Evolutionary conservation across 2,797 vertebrate species (phyloP).

Genomic region (Trachurus trachurus): DNA sequence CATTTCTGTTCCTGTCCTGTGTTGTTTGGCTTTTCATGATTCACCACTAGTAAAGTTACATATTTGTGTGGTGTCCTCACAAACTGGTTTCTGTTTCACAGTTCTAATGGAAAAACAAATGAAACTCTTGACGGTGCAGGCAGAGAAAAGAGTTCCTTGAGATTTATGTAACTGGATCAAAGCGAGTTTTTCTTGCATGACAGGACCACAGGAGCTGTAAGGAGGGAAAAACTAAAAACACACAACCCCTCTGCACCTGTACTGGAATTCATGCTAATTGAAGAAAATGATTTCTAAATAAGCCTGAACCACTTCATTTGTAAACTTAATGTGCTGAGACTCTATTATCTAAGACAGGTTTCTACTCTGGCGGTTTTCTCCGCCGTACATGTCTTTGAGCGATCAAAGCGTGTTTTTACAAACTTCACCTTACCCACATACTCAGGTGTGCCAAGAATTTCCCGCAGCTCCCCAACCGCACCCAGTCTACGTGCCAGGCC

Average conservation of each 20-base stretch:
- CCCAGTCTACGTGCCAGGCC: slow-evolving; percentile 95
- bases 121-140: neutral
- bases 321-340: too few species aligned
- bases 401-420: slow-evolving; percentile 7
- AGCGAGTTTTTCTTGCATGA: neutral
- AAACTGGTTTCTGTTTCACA: neutral
- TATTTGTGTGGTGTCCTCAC: neutral
- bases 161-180: neutral
- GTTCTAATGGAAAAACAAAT: neutral
- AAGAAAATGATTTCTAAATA: neutral
- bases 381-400: neutral
- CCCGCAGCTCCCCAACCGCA: slow-evolving; percentile 89
- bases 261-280: neutral
- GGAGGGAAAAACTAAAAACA: neutral
- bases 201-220: neutral
- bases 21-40: neutral
- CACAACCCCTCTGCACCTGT: too few species aligned
- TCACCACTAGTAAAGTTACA: neutral
- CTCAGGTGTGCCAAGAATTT: slow-evolving; percentile 97
- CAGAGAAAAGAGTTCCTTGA: neutral
- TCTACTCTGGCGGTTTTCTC: neutral
- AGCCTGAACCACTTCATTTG: neutral
- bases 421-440: slow-evolving; percentile 90
- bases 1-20: neutral
- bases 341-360: neutral